Conservation (phyloP, 2,797 vertebrate species). For the Esox masquinongy region DNA sequence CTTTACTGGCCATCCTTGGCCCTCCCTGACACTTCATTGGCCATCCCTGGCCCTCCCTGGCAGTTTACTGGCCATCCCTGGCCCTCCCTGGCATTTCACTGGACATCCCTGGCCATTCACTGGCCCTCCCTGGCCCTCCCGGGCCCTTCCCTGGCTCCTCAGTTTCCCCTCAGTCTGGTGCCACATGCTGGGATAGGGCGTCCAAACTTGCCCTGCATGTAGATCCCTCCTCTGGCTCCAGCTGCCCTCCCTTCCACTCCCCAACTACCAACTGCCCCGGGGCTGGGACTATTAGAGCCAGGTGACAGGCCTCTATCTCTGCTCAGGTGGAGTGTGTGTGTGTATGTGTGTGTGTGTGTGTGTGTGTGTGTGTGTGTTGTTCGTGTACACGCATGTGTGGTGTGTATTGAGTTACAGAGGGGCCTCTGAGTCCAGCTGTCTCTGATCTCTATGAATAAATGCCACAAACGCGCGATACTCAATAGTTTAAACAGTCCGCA, state of each 20-base stretch:
- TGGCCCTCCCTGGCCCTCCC: too few relatives aligned
- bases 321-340: background rate
- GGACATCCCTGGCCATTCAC: too few relatives aligned
- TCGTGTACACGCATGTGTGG: background rate
- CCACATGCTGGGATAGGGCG: conserved; percentile 43
- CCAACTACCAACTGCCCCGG: conserved; percentile 40
- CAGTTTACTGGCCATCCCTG: too few relatives aligned
- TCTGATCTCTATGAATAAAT: conserved; percentile 56
- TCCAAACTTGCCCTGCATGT: conserved; percentile 2
- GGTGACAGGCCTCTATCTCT: background rate
- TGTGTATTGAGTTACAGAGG: conserved; percentile 55
- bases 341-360: conserved; percentile 9
- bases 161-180: background rate
- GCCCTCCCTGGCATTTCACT: too few relatives aligned
- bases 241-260: background rate
- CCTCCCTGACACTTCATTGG: too few relatives aligned
- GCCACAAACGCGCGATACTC: conserved; percentile 41
- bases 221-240: background rate
- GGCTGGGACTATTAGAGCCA: conserved; percentile 26
- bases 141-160: background rate
- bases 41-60: too few relatives aligned
- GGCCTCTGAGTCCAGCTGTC: conserved; percentile 54
- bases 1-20: too few relatives aligned
- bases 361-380: conserved; percentile 10
- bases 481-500: conserved; percentile 28